Conservation (phyloP, 2,113 vertebrate genomes). For the Hydrolagus affinis region DNA sequence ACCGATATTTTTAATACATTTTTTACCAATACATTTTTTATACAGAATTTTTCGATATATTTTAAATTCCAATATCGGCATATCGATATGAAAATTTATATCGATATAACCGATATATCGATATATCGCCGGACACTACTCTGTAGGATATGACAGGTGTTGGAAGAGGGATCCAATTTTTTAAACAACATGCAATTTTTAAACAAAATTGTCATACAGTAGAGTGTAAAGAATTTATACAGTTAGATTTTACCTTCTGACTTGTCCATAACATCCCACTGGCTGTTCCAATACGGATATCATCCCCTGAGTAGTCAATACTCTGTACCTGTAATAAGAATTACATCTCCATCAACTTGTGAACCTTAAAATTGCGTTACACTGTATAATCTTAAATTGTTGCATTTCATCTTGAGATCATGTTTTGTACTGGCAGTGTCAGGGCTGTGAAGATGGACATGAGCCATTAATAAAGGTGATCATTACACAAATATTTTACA, state of each 20-base stretch:
- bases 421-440: neutral
- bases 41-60: too few species aligned
- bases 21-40: too few species aligned
- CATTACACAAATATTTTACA: neutral
- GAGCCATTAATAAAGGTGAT: neutral
- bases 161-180: too few species aligned
- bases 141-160: too few species aligned
- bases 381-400: neutral
- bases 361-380: neutral
- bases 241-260: constrained; percentile 67
- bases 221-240: neutral
- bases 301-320: constrained; percentile 80
- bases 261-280: constrained; percentile 68
- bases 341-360: neutral
- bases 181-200: too few species aligned
- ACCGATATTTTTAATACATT: too few species aligned
- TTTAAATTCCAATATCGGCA: too few species aligned
- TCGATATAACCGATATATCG: too few species aligned
- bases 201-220: too few species aligned
- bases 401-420: neutral
- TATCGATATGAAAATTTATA: too few species aligned
- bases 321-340: constrained; percentile 55
- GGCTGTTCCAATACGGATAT: constrained; percentile 65
- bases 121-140: too few species aligned
- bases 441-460: neutral